Evolutionary conservation across 2,888 invertebrate genomes (phyloP).

Genomic region (Cephus nigrinus): DNA sequence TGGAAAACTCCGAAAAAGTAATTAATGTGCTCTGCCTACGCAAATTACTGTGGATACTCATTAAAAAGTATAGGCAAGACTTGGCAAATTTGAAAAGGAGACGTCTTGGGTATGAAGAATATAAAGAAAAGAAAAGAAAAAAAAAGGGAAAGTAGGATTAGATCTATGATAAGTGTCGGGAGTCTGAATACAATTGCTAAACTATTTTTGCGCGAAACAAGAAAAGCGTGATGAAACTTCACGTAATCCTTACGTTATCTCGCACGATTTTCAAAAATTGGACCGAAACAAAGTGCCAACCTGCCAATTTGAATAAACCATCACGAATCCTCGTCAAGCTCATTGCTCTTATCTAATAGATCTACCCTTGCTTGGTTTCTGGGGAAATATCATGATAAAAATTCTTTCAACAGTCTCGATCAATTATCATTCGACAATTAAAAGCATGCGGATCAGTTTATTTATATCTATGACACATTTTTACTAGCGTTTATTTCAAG

Average conservation of each 20-base stretch:
- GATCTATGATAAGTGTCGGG: neutral
- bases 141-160: neutral
- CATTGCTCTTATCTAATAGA: neutral
- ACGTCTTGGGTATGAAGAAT: neutral
- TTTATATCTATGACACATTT: neutral
- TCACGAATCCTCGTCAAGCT: neutral
- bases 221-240: neutral
- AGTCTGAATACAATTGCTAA: neutral
- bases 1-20: neutral
- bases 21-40: constrained; percentile 3
- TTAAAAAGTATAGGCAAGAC: constrained; percentile 25
- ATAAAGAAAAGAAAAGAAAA: neutral
- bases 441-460: neutral
- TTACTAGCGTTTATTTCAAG: neutral
- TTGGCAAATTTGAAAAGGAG: constrained; percentile 17
- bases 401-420: neutral
- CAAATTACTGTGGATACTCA: constrained; percentile 13
- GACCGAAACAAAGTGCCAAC: neutral
- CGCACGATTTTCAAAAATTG: neutral
- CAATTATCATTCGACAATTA: neutral
- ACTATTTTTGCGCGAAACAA: neutral
- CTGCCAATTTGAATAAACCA: neutral
- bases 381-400: neutral
- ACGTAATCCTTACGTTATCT: neutral
- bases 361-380: neutral